Conservation (phyloP, 2,888 invertebrate species). For the Ormyrus thymus region DNA sequence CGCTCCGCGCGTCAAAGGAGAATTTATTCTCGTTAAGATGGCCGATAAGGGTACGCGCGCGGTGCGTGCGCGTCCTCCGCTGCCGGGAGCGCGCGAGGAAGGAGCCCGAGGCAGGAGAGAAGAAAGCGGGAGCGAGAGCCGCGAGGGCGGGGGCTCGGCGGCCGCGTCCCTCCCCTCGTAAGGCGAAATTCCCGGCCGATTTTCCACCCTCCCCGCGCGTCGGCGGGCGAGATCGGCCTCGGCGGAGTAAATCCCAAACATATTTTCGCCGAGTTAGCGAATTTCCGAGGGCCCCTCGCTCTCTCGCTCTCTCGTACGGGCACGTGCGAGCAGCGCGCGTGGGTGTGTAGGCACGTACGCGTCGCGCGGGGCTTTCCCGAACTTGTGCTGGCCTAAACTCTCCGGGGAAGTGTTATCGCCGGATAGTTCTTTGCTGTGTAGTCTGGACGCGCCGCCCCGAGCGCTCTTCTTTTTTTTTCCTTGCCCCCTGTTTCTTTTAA, state of each 20-base stretch:
- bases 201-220: constrained; percentile 56
- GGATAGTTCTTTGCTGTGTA: not conserved
- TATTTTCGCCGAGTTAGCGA: constrained; percentile 73
- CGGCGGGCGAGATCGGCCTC: constrained; percentile 29
- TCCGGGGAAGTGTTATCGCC: constrained; percentile 61
- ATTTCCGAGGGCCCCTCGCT: constrained; percentile 58
- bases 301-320: too few species aligned
- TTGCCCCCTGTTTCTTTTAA: constrained; percentile 13
- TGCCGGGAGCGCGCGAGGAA: not conserved
- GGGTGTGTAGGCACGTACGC: constrained; percentile 37
- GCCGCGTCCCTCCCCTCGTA: constrained; percentile 60
- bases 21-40: constrained; percentile 53
- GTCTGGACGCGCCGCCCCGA: not conserved
- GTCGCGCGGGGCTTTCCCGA: constrained; percentile 52
- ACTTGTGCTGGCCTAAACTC: constrained; percentile 57
- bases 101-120: not conserved
- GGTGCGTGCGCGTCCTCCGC: not conserved
- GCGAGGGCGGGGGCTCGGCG: not conserved
- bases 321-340: not conserved
- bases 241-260: constrained; percentile 68
- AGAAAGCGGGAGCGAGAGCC: constrained; percentile 11
- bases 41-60: constrained; percentile 32
- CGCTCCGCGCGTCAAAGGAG: constrained; percentile 18
- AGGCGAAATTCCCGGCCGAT: constrained; percentile 67
- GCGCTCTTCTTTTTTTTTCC: constrained; percentile 1